Percentiles rank a stretch among this genome's conserved stretches.
Conservation (phyloP, 2,113 vertebrate species). For the Mionectes macconnelli region DNA sequence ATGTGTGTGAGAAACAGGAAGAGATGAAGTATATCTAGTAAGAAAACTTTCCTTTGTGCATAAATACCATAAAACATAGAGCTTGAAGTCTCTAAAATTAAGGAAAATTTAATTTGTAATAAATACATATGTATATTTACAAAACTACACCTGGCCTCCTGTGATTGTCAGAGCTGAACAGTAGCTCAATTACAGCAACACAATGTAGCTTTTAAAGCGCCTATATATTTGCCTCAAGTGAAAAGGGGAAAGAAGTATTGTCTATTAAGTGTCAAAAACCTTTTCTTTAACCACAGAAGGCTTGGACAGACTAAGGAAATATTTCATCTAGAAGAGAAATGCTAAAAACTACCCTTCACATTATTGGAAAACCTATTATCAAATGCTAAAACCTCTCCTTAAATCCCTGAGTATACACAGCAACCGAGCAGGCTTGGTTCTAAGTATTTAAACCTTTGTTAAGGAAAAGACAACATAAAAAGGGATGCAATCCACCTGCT, state of each 20-base stretch:
- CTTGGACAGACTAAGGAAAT: constrained; percentile 77
- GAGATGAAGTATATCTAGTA: background rate
- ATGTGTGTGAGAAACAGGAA: background rate
- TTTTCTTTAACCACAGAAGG: constrained; percentile 67
- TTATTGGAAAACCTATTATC: constrained; percentile 77
- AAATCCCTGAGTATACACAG: constrained; percentile 64
- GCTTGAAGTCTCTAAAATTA: constrained; percentile 33
- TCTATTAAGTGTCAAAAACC: constrained; percentile 75
- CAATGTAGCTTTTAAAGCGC: constrained; percentile 53
- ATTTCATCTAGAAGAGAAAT: constrained; percentile 74
- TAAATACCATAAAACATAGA: background rate
- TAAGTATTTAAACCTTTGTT: constrained; percentile 69
- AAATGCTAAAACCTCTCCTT: constrained; percentile 73
- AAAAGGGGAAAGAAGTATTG: constrained; percentile 63
- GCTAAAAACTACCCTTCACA: constrained; percentile 77
- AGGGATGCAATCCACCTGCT: constrained; percentile 67
- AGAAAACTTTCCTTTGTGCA: constrained; percentile 1
- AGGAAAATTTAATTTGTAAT: constrained; percentile 52
- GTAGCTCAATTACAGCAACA: constrained; percentile 63
- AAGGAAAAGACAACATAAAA: constrained; percentile 67
- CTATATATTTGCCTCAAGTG: constrained; percentile 64
- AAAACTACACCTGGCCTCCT: constrained; percentile 50
- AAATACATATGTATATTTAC: constrained; percentile 60
- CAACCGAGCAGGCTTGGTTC: constrained; percentile 61
- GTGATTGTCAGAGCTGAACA: constrained; percentile 53